Evolutionary conservation across 2,113 vertebrate genomes (phyloP).

Genomic region (Megaceryle torquata): DNA sequence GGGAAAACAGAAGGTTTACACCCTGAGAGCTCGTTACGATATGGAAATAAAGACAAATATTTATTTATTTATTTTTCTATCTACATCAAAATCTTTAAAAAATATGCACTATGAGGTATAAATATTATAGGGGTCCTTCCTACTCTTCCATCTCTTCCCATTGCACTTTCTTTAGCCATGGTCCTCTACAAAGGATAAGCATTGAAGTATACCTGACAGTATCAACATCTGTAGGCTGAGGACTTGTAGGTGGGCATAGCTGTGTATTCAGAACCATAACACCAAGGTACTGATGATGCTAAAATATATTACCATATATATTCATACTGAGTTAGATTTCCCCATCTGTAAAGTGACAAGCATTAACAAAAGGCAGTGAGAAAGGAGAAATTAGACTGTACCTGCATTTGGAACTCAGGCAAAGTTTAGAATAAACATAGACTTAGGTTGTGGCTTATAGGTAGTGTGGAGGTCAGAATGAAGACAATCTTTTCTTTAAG

Average conservation of each 20-base stretch:
- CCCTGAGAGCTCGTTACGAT: not conserved
- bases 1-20: not conserved
- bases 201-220: not conserved
- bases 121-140: not conserved
- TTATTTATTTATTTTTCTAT: not conserved
- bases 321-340: not conserved
- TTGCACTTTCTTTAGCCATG: not conserved
- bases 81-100: not conserved
- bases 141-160: not conserved
- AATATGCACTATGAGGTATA: not conserved
- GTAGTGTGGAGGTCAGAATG: not conserved
- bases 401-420: not conserved
- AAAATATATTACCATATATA: not conserved
- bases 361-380: not conserved
- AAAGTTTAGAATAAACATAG: not conserved
- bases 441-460: not conserved
- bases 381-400: not conserved
- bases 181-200: not conserved
- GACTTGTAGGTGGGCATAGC: not conserved
- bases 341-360: not conserved
- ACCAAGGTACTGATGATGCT: not conserved
- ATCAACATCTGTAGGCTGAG: not conserved
- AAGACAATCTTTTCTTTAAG: not conserved
- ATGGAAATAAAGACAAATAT: not conserved
- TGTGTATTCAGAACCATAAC: not conserved